Base-by-base conservation (phyloP, 2,797 vertebrate species). In the Anabacerthia variegaticeps region DNA sequence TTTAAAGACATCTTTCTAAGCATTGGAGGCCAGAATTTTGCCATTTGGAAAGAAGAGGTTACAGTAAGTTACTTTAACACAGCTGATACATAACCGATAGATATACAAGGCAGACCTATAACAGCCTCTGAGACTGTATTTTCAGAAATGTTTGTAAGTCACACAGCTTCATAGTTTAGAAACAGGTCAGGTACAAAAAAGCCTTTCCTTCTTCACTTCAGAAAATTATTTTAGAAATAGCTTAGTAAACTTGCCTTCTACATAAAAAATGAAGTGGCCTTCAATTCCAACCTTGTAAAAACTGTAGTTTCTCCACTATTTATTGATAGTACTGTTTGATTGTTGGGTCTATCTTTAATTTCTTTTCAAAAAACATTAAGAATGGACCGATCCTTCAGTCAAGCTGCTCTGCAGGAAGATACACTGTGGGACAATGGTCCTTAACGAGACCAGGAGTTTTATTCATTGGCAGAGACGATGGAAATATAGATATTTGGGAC, bases 41-140 rank as follows among this genome's bases (percentile, higher is more conserved):
- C 99, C 95, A 98, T 99, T 97, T 99, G 99, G 99, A 99, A 98
- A 93, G 99, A 99, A 96, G 98, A 97, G 28, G 87, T 99, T 69
- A 97, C 94, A 97, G 99, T 99, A 98, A 98, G 98, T 98, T 77
- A 52, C 28, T 87, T 36, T 41, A 89, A 44, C 36, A 58, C 37
- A 49, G 51, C n/a, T 67, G 39, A 56, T 63, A 67, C 20, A 11
- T 46, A 61, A 49, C 8, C 62, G 43, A 52, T 43, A 61, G 28
- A 43, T 34, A 82, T 55, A 92, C 22, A 84, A 67, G 65, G 52
- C 27, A 62, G 69, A 82, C 48, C 59, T 74, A 2, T 15, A 67
- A 51, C 4, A 75, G 75, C 81, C 51, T 81, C 55, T 58, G 37
- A 84, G 63, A 46, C 19, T 51, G 24, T 55, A 79, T 80, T 90